These are phyloP conservation scores for Pangasius djambal DNA, from an alignment of 2,797 vertebrate genomes.

Conservation along the genomic window DNA sequence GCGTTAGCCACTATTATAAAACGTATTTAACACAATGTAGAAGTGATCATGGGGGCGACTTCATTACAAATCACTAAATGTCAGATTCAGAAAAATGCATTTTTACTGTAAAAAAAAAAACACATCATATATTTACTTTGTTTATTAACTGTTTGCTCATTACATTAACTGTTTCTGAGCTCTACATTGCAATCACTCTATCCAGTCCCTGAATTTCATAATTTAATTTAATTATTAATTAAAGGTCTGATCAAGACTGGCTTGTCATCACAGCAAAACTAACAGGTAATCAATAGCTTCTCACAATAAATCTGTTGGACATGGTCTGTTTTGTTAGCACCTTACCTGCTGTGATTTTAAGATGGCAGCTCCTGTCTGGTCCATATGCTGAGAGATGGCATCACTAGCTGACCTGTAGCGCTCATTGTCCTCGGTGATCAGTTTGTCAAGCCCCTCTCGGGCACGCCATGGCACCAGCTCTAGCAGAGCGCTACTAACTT, in stretches of 20 bases:
- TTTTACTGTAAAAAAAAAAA: neutral
- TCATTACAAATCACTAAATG: neutral
- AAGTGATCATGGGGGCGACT: neutral
- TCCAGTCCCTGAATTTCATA: neutral
- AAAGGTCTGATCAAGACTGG: neutral
- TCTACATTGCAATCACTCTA: neutral
- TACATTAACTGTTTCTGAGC: too few species aligned
- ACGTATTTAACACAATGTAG: neutral
- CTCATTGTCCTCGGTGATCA: conserved; percentile 88
- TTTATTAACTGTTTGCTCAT: neutral
- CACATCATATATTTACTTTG: neutral
- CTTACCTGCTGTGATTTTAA: conserved; percentile 92
- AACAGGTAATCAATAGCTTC: neutral
- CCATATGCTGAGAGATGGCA: conserved; percentile 83
- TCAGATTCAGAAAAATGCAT: neutral
- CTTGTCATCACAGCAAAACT: neutral
- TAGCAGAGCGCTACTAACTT: conserved; percentile 87
- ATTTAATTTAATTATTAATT: too few species aligned
- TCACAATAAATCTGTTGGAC: neutral
- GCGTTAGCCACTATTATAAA: neutral
- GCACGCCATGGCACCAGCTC: conserved; percentile 96
- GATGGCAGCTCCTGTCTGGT: conserved; percentile 89
- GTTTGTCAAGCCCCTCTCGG: conserved; percentile 89
- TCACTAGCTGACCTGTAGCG: conserved; percentile 85
- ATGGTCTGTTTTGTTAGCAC: neutral